Conservation (phyloP, 2,888 invertebrate genomes). For the Drosophila niveifrons region DNA sequence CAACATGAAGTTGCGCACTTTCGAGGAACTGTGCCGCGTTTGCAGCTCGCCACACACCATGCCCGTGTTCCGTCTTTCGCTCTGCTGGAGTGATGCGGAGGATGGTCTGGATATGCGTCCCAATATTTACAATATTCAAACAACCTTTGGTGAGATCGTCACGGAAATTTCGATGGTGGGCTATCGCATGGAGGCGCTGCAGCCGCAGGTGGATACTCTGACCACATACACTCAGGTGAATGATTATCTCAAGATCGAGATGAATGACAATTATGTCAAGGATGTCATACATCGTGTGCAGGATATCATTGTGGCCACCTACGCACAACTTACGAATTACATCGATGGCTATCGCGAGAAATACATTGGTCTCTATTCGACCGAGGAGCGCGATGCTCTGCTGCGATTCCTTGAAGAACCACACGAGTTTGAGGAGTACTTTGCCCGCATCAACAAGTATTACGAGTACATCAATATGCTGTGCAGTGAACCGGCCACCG, state of each 20-base stretch:
- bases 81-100: constrained; percentile 70
- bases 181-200: constrained; percentile 88
- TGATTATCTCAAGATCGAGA: constrained; percentile 87
- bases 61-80: constrained; percentile 88
- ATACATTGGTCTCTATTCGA: constrained; percentile 87
- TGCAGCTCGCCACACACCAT: constrained; percentile 87
- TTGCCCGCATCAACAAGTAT: constrained; percentile 88
- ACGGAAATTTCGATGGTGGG: constrained; percentile 87
- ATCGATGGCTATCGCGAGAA: constrained; percentile 86
- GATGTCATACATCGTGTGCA: constrained; percentile 87
- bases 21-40: constrained; percentile 88
- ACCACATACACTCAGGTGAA: constrained; percentile 44
- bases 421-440: constrained; percentile 87
- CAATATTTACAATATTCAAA: constrained; percentile 87
- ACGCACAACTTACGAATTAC: constrained; percentile 87
- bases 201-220: constrained; percentile 83
- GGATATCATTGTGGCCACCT: constrained; percentile 86
- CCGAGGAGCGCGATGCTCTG: constrained; percentile 86
- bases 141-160: constrained; percentile 87
- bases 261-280: constrained; percentile 87
- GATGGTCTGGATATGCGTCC: constrained; percentile 87
- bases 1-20: constrained; percentile 89
- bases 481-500: constrained; percentile 88
- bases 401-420: constrained; percentile 86
- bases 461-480: constrained; percentile 88